phyloP scores from a whole-genome alignment of 2,888 invertebrate genomes.

The Rhagium mordax region DNA sequence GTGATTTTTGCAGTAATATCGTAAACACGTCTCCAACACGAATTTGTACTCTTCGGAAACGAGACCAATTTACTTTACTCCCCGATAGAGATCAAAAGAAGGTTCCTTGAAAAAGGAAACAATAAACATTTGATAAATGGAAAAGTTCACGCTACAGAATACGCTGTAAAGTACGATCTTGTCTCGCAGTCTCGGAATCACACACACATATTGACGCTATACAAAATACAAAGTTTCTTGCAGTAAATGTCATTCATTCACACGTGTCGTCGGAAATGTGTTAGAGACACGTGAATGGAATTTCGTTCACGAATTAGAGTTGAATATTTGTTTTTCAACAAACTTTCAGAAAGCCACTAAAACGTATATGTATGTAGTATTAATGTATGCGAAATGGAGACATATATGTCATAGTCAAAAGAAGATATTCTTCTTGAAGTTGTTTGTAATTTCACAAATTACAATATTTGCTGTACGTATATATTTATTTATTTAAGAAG shows the following conservation, averaged over 20 bases:
- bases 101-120: constrained; percentile 44
- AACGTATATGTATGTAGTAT: neutral
- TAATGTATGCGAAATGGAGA: neutral
- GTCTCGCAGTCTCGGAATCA: neutral
- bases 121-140: constrained; percentile 54
- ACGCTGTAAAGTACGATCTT: neutral
- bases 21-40: constrained; percentile 18
- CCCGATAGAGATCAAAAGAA: constrained; percentile 40
- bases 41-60: constrained; percentile 36
- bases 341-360: neutral
- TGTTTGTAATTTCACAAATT: too few relatives aligned
- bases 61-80: constrained; percentile 42
- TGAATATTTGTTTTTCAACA: neutral
- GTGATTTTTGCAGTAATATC: constrained; percentile 3
- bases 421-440: too few relatives aligned
- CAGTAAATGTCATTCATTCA: constrained; percentile 40
- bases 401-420: too few relatives aligned
- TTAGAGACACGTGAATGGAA: constrained; percentile 35
- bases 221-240: constrained; percentile 16
- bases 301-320: constrained; percentile 26
- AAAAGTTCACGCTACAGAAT: constrained; percentile 47
- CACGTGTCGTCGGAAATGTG: constrained; percentile 36
- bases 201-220: constrained; percentile 12
- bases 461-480: too few relatives aligned
- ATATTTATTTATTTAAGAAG: too few relatives aligned